Evolutionary conservation across 2,113 vertebrate species (phyloP).

Genomic region (Pitta sordida): DNA sequence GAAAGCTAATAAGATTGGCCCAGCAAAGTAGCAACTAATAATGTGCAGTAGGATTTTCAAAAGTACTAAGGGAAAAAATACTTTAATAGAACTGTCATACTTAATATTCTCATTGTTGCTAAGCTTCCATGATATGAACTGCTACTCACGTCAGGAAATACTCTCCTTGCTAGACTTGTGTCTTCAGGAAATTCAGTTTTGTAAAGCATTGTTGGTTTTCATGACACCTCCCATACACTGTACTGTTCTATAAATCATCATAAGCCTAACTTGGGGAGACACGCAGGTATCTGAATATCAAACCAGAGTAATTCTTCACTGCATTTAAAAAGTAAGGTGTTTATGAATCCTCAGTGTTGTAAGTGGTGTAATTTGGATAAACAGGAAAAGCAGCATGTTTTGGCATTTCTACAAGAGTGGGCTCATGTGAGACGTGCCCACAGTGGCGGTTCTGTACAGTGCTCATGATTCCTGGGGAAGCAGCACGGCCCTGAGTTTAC

Average conservation of each 20-base stretch:
- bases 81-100: background rate
- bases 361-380: background rate
- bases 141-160: background rate
- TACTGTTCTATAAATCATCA: background rate
- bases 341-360: background rate
- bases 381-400: background rate
- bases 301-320: background rate
- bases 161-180: background rate
- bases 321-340: background rate
- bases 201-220: background rate
- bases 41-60: conserved; percentile 13
- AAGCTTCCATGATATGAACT: background rate
- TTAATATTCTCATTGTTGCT: conserved; percentile 33
- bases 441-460: background rate
- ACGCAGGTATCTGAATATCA: background rate
- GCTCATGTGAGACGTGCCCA: background rate
- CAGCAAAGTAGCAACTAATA: background rate
- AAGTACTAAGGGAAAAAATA: conserved; percentile 12
- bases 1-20: conserved; percentile 1
- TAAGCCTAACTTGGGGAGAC: background rate
- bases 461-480: background rate
- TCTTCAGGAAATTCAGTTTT: background rate
- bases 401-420: background rate
- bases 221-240: fast-evolving
- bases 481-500: background rate